Evolutionary conservation across 2,797 vertebrate species (phyloP).

Genomic region (Labroides dimidiatus): DNA sequence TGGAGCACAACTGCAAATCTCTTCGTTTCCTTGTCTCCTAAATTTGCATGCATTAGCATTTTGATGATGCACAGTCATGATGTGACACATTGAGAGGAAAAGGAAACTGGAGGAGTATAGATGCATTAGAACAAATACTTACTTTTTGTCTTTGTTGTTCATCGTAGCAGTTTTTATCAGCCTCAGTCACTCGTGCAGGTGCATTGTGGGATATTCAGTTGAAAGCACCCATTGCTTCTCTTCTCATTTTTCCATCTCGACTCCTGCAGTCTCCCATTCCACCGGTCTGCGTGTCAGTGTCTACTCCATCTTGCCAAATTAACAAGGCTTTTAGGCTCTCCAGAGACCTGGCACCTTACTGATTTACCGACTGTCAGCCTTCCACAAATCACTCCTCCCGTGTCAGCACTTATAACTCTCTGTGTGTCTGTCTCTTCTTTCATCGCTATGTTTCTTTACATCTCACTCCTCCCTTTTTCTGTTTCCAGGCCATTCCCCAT

Average conservation of each 20-base stretch:
- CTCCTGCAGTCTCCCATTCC: slow-evolving; percentile 39
- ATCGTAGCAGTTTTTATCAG: slow-evolving; percentile 22
- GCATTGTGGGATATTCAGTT: slow-evolving; percentile 51
- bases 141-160: slow-evolving; percentile 32
- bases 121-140: slow-evolving; percentile 44
- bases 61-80: slow-evolving; percentile 49
- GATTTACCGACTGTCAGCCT: slow-evolving; percentile 72
- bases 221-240: slow-evolving; percentile 41
- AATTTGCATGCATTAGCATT: slow-evolving; percentile 47
- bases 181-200: slow-evolving; percentile 47
- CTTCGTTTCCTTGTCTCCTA: slow-evolving; percentile 30
- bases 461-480: slow-evolving; percentile 39
- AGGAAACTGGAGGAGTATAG: slow-evolving; percentile 5
- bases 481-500: slow-evolving; percentile 13
- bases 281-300: slow-evolving; percentile 44
- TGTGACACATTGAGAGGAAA: slow-evolving; percentile 15
- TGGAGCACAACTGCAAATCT: slow-evolving; percentile 20
- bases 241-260: slow-evolving; percentile 11
- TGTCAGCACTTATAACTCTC: slow-evolving; percentile 64
- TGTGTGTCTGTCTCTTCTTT: slow-evolving; percentile 35
- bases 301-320: slow-evolving; percentile 71
- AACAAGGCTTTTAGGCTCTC: slow-evolving; percentile 78
- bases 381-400: slow-evolving; percentile 73
- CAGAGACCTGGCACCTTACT: slow-evolving; percentile 67
- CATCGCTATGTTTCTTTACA: slow-evolving; percentile 44